phyloP scores from a whole-genome alignment of 2,888 invertebrate species.

The Pollenia griseotomentosa region DNA sequence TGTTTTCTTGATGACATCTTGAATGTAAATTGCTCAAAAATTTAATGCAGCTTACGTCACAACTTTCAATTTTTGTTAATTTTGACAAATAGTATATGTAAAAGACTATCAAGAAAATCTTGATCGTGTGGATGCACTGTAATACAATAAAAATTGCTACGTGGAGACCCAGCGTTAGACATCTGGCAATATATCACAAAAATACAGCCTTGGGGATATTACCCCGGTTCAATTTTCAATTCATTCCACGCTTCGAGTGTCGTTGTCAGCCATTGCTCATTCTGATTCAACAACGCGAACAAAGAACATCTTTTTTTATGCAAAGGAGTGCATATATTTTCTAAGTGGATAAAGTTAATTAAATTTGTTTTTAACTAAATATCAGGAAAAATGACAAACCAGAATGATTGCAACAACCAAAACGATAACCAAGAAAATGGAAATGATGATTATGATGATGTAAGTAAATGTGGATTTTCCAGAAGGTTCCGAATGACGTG shows the following conservation, averaged over 20 bases:
- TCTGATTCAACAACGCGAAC: slow-evolving; percentile 21
- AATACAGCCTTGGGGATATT: slow-evolving; percentile 16
- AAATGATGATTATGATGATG: slow-evolving; percentile 72
- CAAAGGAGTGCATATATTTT: not conserved
- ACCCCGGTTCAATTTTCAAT: slow-evolving; percentile 3
- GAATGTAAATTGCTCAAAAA: no score
- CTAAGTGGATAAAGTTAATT: not conserved
- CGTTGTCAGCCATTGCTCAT: slow-evolving; percentile 38
- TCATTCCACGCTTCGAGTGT: not conserved
- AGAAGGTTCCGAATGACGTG: slow-evolving; percentile 41
- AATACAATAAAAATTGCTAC: no score
- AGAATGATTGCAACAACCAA: slow-evolving; percentile 70
- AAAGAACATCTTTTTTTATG: slow-evolving; percentile 2
- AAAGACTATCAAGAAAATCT: no score
- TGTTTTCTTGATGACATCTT: no score
- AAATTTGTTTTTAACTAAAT: not conserved
- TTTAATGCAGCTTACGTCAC: no score
- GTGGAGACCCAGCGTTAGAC: no score
- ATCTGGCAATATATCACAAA: slow-evolving; percentile 13
- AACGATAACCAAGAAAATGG: slow-evolving; percentile 72
- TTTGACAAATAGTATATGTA: no score
- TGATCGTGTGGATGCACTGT: no score
- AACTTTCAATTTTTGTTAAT: no score
- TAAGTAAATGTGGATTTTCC: slow-evolving; percentile 63
- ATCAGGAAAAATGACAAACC: slow-evolving; percentile 49